These are phyloP conservation scores for Psilanteris sp. DNA, from an alignment of 1,140 invertebrate species.

Conservation along the genomic window DNA sequence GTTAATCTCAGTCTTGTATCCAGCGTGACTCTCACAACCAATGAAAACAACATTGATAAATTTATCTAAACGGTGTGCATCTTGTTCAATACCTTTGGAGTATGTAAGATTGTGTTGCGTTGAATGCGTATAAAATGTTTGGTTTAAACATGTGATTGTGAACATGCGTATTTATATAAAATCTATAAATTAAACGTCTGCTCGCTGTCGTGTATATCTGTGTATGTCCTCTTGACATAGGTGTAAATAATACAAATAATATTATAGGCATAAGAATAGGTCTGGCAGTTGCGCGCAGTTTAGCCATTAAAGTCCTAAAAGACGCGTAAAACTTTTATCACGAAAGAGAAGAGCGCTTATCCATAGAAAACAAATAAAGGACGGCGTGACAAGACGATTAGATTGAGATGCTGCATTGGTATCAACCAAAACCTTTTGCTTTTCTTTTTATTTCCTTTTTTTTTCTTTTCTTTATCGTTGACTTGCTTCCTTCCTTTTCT, in stretches of 20 bases:
- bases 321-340: slow-evolving; percentile 60
- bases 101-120: slow-evolving; percentile 10
- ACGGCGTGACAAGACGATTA: slow-evolving; percentile 53
- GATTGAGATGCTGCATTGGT: slow-evolving; percentile 47
- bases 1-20: slow-evolving; percentile 35
- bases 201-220: slow-evolving; percentile 23
- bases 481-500: slow-evolving; percentile 36
- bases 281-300: slow-evolving; percentile 60
- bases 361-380: slow-evolving; percentile 67
- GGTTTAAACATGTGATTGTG: slow-evolving; percentile 26
- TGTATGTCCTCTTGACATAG: slow-evolving; percentile 40
- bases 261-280: slow-evolving; percentile 51
- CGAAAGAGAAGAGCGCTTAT: slow-evolving; percentile 60
- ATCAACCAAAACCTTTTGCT: slow-evolving; percentile 36
- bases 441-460: slow-evolving; percentile 34
- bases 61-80: slow-evolving; percentile 40
- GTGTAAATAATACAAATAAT: slow-evolving; percentile 59
- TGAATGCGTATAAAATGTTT: slow-evolving; percentile 31
- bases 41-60: slow-evolving; percentile 13
- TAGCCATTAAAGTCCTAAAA: slow-evolving; percentile 52
- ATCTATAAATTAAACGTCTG: slow-evolving; percentile 58
- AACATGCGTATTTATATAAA: slow-evolving; percentile 48
- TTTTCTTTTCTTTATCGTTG: slow-evolving; percentile 17
- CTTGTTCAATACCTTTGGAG: slow-evolving; percentile 21
- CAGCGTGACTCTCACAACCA: slow-evolving; percentile 4